These are phyloP conservation scores for Pristionchus maxplancki DNA, from an alignment of 2,888 invertebrate species.

Conservation along the genomic window DNA sequence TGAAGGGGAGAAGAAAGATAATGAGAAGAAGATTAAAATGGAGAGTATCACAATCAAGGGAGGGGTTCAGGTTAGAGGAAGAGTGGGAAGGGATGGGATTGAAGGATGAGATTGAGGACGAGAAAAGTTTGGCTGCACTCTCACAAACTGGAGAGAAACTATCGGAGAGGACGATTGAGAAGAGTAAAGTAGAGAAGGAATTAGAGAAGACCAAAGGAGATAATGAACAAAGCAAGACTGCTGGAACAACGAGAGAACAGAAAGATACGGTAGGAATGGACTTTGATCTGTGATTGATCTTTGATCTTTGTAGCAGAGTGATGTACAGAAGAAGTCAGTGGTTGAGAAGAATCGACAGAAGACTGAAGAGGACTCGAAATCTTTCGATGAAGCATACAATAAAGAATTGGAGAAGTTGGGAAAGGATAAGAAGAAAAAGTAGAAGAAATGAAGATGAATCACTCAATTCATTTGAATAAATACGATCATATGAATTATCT, in stretches of 20 bases:
- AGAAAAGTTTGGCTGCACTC: background rate
- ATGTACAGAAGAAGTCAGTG: background rate
- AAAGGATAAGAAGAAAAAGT: background rate
- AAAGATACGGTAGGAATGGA: background rate
- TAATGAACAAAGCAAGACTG: background rate
- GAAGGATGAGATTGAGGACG: background rate
- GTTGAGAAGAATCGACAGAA: background rate
- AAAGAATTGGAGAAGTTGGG: background rate
- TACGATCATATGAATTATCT: background rate
- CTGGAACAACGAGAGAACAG: background rate
- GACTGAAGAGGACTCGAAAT: background rate
- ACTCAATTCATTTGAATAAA: slow-evolving; percentile 27
- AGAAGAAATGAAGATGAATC: background rate
- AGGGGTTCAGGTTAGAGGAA: background rate
- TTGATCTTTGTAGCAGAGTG: slow-evolving; percentile 14
- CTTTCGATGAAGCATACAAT: slow-evolving; percentile 10
- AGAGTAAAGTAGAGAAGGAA: background rate
- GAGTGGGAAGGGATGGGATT: background rate
- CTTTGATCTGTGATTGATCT: slow-evolving; percentile 18
- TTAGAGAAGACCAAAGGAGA: background rate
- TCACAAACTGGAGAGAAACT: background rate
- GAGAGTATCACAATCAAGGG: background rate
- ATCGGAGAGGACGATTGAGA: background rate
- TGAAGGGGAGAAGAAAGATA: background rate
- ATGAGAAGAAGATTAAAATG: background rate